These are phyloP conservation scores for Pseudochaenichthys georgianus DNA, from an alignment of 2,797 vertebrate species.

Conservation along the genomic window DNA sequence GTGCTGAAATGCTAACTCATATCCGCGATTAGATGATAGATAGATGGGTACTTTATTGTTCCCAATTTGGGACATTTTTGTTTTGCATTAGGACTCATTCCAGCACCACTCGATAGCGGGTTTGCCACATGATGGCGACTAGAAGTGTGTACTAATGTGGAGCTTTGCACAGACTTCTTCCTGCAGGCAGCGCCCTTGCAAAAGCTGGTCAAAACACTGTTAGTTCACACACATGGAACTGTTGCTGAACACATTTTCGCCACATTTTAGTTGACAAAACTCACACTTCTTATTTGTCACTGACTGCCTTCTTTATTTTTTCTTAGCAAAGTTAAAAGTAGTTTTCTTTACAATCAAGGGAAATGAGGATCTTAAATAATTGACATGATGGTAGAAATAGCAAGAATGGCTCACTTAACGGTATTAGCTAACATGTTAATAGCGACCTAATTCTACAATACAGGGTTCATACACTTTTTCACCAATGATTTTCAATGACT, in stretches of 20 bases:
- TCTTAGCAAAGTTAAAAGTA: background rate
- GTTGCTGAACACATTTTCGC: background rate
- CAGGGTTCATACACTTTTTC: no score
- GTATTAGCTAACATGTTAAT: conserved; percentile 5
- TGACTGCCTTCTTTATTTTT: background rate
- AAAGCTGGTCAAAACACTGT: background rate
- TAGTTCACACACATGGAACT: conserved; percentile 10
- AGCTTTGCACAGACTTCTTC: background rate
- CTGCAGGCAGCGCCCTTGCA: no score
- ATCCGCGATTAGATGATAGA: no score
- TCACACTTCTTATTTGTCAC: background rate
- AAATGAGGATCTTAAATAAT: background rate
- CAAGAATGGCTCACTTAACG: conserved; percentile 5
- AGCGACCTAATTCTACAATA: conserved; percentile 4
- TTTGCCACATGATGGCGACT: background rate
- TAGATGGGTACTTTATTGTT: no score
- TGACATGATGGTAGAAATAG: background rate
- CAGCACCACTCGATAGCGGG: background rate
- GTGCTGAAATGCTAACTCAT: no score
- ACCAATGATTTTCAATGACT: no score
- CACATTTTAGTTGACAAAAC: background rate
- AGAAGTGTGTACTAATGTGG: background rate
- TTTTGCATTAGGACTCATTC: no score
- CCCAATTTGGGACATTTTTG: no score
- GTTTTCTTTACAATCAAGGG: background rate